Conservation (phyloP, 2,888 invertebrate genomes). For the Pyrgus malvae region DNA sequence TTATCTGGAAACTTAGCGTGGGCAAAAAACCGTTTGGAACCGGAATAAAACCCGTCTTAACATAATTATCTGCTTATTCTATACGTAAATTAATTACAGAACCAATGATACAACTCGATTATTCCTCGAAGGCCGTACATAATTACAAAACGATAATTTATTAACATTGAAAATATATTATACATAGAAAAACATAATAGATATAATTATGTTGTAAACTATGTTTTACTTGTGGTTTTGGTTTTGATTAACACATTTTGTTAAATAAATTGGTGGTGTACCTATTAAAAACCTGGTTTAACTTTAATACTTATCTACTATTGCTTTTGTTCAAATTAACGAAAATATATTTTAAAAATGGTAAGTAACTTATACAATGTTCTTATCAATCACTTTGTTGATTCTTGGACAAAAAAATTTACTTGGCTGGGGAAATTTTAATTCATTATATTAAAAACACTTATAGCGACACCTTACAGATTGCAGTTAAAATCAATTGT, state of each 20-base stretch:
- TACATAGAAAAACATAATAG: slow-evolving; percentile 33
- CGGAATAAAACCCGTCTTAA: slow-evolving; percentile 21
- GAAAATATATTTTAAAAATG: too few relatives aligned
- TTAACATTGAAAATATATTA: slow-evolving; percentile 33
- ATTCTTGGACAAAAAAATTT: too few relatives aligned
- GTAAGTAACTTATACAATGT: too few relatives aligned
- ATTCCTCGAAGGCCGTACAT: slow-evolving; percentile 37
- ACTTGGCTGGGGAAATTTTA: too few relatives aligned
- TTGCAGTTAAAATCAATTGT: too few relatives aligned
- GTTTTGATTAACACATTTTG: not conserved
- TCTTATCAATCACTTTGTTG: too few relatives aligned
- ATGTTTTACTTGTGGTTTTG: slow-evolving; percentile 27
- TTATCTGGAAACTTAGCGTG: not conserved
- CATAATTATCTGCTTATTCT: slow-evolving; percentile 23
- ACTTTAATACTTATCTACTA: too few relatives aligned
- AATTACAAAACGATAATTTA: slow-evolving; percentile 39
- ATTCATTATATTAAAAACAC: too few relatives aligned
- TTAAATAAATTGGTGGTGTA: not conserved
- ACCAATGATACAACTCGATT: slow-evolving; percentile 28
- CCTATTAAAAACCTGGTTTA: too few relatives aligned
- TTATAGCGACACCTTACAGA: too few relatives aligned
- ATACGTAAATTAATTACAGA: slow-evolving; percentile 25
- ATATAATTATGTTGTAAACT: slow-evolving; percentile 44
- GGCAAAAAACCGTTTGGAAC: slow-evolving; percentile 11
- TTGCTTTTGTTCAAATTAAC: too few relatives aligned